Conservation (phyloP, 2,113 vertebrate species). For the Plestiodon gilberti region DNA sequence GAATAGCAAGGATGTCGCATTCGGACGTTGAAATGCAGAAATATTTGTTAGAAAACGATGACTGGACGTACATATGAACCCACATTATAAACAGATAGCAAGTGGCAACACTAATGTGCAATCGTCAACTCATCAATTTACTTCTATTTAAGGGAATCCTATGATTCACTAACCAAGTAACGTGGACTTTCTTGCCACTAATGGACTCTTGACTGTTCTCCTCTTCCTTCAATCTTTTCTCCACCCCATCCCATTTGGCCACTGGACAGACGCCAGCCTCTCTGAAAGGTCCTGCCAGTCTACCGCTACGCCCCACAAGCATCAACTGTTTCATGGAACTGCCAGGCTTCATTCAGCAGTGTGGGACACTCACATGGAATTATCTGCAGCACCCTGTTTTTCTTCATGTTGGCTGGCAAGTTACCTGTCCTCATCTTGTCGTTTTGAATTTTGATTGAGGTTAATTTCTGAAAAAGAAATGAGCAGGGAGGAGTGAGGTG, state of each 20-base stretch:
- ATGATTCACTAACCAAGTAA: not conserved
- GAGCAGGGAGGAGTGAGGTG: not conserved
- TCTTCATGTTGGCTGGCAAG: conserved; percentile 98
- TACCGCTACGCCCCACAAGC: not conserved
- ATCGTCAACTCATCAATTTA: not conserved
- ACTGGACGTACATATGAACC: not conserved
- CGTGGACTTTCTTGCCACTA: not conserved
- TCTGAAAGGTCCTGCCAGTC: not conserved
- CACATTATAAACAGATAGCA: not conserved
- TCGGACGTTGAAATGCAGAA: not conserved
- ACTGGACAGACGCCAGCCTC: too few relatives aligned
- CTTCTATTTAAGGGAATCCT: not conserved
- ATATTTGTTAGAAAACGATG: not conserved
- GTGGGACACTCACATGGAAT: conserved; percentile 90
- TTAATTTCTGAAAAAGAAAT: conserved; percentile 85
- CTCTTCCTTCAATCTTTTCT: too few relatives aligned
- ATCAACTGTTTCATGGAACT: not conserved
- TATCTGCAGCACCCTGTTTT: conserved; percentile 98
- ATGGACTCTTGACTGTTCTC: not conserved
- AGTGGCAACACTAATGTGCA: not conserved
- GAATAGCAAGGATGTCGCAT: not conserved
- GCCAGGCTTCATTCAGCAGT: too few relatives aligned
- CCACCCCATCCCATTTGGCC: not conserved
- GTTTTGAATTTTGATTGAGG: conserved; percentile 99
- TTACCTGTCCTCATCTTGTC: conserved; percentile 99